Evolutionary conservation across 2,113 vertebrate species (phyloP).

Genomic region (Chaenocephalus aceratus): DNA sequence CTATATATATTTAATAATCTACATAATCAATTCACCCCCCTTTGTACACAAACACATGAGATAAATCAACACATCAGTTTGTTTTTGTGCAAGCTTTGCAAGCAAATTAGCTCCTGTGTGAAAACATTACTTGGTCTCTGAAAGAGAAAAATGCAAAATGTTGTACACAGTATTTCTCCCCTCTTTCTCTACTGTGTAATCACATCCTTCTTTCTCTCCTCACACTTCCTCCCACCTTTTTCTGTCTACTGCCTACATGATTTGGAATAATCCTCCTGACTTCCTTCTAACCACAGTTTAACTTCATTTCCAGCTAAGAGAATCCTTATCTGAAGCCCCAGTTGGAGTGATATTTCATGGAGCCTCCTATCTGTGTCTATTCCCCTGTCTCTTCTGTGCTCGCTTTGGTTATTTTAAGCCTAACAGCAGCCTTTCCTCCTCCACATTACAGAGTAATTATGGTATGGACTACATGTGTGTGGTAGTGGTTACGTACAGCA

Average conservation of each 20-base stretch:
- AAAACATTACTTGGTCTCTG: not conserved
- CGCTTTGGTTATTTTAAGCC: slow-evolving; percentile 67
- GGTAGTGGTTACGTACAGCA: not conserved
- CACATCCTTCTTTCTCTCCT: slow-evolving; percentile 22
- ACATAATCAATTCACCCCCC: not conserved
- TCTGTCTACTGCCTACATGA: slow-evolving; percentile 44
- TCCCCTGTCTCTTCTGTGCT: slow-evolving; percentile 16
- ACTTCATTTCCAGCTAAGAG: slow-evolving; percentile 45
- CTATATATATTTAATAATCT: not conserved
- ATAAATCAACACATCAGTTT: not conserved
- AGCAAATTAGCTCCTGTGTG: not conserved
- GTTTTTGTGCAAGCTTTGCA: not conserved
- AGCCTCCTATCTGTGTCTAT: slow-evolving; percentile 4
- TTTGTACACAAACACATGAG: slow-evolving; percentile 1
- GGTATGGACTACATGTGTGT: slow-evolving; percentile 26
- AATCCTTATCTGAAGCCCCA: slow-evolving; percentile 17
- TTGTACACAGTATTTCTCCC: not conserved
- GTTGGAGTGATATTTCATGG: slow-evolving; percentile 39
- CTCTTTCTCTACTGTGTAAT: not conserved
- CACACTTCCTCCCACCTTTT: slow-evolving; percentile 50
- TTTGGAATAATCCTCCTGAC: slow-evolving; percentile 29
- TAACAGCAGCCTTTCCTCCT: slow-evolving; percentile 61
- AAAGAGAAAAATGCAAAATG: not conserved
- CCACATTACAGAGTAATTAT: slow-evolving; percentile 66
- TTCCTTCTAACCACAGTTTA: slow-evolving; percentile 42